Percentiles rank a stretch among this genome's conserved stretches.
Evolutionary conservation across 2,113 vertebrate species (phyloP).

Genomic region (Colistium nudipinnis): DNA sequence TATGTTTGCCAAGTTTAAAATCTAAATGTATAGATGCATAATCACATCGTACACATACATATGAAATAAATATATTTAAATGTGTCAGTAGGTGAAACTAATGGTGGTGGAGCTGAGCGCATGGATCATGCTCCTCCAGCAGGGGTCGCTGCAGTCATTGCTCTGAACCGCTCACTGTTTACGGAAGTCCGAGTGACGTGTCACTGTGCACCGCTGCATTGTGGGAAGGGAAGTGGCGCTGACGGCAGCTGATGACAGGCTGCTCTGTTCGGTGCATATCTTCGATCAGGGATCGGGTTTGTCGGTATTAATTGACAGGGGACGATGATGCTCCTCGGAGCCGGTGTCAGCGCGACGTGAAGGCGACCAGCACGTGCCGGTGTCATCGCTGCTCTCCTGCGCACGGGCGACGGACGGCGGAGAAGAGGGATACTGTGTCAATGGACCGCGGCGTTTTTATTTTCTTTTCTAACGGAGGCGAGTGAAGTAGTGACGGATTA

Average conservation of each 20-base stretch:
- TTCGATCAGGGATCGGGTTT: conserved; percentile 12
- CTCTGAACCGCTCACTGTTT: conserved; percentile 64
- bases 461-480: conserved; percentile 52
- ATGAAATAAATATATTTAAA: too few relatives aligned
- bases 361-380: conserved; percentile 53
- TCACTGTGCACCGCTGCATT: conserved; percentile 80
- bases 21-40: too few relatives aligned
- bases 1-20: too few relatives aligned
- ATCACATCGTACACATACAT: too few relatives aligned
- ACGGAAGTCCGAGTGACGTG: conserved; percentile 89
- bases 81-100: too few relatives aligned
- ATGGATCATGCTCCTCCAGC: conserved; percentile 32
- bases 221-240: conserved; percentile 79
- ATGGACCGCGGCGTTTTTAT: conserved; percentile 71
- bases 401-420: conserved; percentile 42
- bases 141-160: conserved; percentile 57
- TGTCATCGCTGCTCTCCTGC: conserved; percentile 57
- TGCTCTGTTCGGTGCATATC: conserved; percentile 56
- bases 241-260: conserved; percentile 65
- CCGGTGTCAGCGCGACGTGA: conserved; percentile 16
- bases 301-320: neutral
- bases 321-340: conserved; percentile 24
- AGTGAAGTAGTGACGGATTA: conserved; percentile 62
- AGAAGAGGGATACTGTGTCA: conserved; percentile 64
- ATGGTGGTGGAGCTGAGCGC: too few relatives aligned